Percentiles rank a stretch among this genome's conserved stretches.
Evolutionary conservation across 2,888 invertebrate genomes (phyloP).

Genomic region (Gisinianus flammeolus): DNA sequence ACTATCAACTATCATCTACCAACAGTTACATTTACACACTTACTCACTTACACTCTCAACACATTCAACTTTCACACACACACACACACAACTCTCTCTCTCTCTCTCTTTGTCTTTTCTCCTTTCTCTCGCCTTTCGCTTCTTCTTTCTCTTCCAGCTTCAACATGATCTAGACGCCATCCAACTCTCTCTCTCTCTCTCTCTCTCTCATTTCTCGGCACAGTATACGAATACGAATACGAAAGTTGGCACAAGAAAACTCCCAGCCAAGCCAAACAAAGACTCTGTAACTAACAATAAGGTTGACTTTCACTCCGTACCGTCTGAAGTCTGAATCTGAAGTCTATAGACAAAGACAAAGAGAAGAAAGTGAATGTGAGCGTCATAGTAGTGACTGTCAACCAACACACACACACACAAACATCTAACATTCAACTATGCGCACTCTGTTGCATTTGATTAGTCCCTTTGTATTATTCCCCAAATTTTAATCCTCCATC

Average conservation of each 20-base stretch:
- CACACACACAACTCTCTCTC: neutral
- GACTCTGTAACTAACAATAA: conserved; percentile 17
- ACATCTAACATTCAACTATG: neutral
- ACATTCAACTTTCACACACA: neutral
- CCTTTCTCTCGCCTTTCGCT: neutral
- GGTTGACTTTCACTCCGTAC: conserved; percentile 14
- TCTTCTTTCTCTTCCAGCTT: too few species aligned
- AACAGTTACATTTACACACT: too few species aligned
- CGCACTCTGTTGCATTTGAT: neutral
- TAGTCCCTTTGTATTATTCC: too few species aligned
- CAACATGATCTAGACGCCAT: too few species aligned
- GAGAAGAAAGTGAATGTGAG: too few species aligned
- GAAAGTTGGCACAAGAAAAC: neutral
- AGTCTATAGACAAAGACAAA: too few species aligned
- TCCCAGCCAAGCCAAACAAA: conserved; percentile 26
- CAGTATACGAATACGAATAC: neutral
- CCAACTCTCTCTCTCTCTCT: neutral
- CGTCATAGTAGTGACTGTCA: neutral
- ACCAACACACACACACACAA: neutral
- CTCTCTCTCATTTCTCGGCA: too few species aligned
- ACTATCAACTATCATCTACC: too few species aligned
- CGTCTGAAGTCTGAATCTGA: neutral
- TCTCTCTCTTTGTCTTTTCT: neutral
- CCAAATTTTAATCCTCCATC: too few species aligned
- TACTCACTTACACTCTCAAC: too few species aligned